A percentile compares a stretch with the other conserved stretches of the same genome.
phyloP scores from a whole-genome alignment of 2,797 vertebrate genomes.

The Sternarchorhynchus goeldii region DNA sequence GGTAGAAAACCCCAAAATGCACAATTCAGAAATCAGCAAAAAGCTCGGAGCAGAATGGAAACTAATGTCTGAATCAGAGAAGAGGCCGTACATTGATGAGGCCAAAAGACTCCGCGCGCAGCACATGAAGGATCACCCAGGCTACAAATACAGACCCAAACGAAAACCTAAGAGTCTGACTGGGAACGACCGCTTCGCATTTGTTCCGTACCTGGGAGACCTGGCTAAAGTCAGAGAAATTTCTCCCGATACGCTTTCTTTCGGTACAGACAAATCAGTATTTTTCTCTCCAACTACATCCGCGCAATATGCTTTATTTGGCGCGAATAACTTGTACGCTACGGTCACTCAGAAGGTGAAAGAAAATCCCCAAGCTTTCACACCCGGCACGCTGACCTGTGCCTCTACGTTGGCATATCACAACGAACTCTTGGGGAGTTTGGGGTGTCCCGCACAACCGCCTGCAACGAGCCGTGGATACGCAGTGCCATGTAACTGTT shows the following conservation, averaged over 20 bases:
- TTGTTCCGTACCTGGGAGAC: conserved; percentile 89
- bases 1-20: conserved; percentile 97
- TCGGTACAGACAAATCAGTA: conserved; percentile 85
- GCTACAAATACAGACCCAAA: conserved; percentile 97
- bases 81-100: conserved; percentile 95
- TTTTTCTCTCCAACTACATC: conserved; percentile 82
- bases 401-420: conserved; percentile 89
- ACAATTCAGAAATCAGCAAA: conserved; percentile 98
- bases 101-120: conserved; percentile 93
- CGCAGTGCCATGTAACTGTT: conserved; percentile 92
- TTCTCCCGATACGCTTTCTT: conserved; percentile 84
- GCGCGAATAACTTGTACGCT: conserved; percentile 88
- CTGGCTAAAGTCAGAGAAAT: conserved; percentile 87
- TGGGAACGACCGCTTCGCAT: conserved; percentile 88
- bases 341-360: conserved; percentile 87
- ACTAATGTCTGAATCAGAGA: conserved; percentile 90
- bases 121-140: conserved; percentile 97
- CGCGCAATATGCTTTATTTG: conserved; percentile 85
- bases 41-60: conserved; percentile 95
- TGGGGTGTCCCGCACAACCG: conserved; percentile 84
- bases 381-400: conserved; percentile 85
- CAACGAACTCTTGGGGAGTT: conserved; percentile 82
- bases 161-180: conserved; percentile 90
- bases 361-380: conserved; percentile 84
- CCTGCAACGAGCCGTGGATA: conserved; percentile 88